Conservation (phyloP, 2,888 invertebrate genomes). For the Dryobotodes eremita region DNA sequence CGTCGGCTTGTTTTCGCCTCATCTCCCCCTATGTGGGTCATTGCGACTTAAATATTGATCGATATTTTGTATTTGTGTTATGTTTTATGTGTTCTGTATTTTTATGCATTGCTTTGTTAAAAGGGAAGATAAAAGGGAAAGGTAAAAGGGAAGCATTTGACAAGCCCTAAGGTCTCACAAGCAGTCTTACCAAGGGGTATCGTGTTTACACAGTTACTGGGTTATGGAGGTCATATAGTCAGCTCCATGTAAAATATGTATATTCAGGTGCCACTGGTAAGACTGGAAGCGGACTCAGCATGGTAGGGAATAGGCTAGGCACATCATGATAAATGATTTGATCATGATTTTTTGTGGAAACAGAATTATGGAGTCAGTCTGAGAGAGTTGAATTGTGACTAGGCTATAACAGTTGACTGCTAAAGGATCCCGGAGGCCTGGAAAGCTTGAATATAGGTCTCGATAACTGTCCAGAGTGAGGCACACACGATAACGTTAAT, state of each 20-base stretch:
- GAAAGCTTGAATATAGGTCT: neutral
- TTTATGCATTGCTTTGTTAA: slow-evolving; percentile 20
- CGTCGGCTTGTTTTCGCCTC: slow-evolving; percentile 73
- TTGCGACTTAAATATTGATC: slow-evolving; percentile 79
- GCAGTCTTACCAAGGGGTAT: neutral
- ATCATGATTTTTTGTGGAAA: neutral
- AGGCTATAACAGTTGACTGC: neutral
- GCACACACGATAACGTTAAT: too few species aligned
- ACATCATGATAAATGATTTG: too few species aligned
- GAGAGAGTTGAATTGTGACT: neutral
- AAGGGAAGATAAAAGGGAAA: too few species aligned
- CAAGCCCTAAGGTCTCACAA: neutral
- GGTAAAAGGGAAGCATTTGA: neutral
- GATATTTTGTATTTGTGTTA: slow-evolving; percentile 67
- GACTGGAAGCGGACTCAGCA: neutral
- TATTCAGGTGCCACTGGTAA: neutral
- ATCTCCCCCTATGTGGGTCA: slow-evolving; percentile 84
- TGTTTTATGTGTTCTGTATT: slow-evolving; percentile 27
- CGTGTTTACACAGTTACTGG: neutral
- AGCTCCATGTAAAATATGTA: neutral
- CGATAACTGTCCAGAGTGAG: too few species aligned
- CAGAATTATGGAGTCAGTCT: neutral
- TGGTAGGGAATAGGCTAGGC: neutral
- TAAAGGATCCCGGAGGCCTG: neutral
- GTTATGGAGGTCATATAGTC: neutral